Conservation (phyloP, 1,140 invertebrate species). For the Mycetomoellerius zeteki region DNA sequence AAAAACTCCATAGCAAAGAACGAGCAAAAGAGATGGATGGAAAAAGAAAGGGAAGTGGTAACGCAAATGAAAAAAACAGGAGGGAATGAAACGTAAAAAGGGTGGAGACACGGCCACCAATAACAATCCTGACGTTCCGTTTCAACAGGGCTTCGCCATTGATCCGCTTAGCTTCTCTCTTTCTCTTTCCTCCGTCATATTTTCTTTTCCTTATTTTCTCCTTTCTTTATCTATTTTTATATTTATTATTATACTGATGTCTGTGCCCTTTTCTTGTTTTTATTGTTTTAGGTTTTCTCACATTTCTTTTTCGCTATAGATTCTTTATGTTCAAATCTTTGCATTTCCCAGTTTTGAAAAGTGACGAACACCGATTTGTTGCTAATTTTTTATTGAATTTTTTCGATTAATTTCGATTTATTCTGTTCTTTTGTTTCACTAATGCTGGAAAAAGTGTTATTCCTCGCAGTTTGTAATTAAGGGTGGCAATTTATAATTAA, state of each 20-base stretch:
- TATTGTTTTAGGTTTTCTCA: conserved; percentile 19
- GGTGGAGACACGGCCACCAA: conserved; percentile 17
- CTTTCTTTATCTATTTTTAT: conserved; percentile 27
- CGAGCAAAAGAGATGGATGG: not conserved
- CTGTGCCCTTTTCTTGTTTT: conserved; percentile 28
- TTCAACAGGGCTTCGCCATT: conserved; percentile 69
- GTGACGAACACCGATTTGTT: not conserved
- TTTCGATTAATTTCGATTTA: not conserved
- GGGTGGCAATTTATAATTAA: not conserved
- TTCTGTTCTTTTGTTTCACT: not conserved
- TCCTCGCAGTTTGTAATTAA: too few relatives aligned
- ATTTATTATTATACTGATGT: conserved; percentile 1
- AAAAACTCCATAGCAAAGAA: conserved; percentile 53
- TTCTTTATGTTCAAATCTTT: not conserved
- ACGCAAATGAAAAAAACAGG: not conserved
- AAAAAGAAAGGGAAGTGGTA: not conserved
- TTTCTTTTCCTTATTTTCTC: conserved; percentile 41
- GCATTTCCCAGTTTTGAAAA: not conserved
- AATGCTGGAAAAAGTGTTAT: not conserved
- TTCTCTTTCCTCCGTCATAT: conserved; percentile 39
- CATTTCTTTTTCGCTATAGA: not conserved
- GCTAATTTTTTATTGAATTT: not conserved
- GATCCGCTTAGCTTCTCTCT: conserved; percentile 80
- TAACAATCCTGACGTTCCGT: conserved; percentile 49
- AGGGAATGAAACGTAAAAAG: conserved; percentile 42